phyloP scores from a whole-genome alignment of 2,797 vertebrate species.

The Trichosurus vulpecula region DNA sequence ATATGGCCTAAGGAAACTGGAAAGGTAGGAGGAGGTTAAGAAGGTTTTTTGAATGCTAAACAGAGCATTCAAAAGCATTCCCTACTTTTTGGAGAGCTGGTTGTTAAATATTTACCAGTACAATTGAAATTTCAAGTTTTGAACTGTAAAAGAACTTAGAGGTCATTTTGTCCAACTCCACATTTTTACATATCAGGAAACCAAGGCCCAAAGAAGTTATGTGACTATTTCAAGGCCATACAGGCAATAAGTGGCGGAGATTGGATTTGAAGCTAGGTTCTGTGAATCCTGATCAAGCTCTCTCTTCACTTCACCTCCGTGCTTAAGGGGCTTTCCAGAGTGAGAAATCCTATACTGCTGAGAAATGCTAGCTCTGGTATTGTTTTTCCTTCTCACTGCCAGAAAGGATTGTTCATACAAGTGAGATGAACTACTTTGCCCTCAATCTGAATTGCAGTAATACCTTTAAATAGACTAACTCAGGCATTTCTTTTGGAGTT shows the following conservation, averaged over 20 bases:
- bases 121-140: too few relatives aligned
- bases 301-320: background rate
- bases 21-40: background rate
- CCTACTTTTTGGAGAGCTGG: too few relatives aligned
- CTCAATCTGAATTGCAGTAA: background rate
- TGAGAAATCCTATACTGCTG: background rate
- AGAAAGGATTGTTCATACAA: background rate
- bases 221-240: background rate
- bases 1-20: too few relatives aligned
- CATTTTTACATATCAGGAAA: background rate
- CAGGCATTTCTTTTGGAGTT: background rate
- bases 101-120: too few relatives aligned
- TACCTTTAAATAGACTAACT: slow-evolving; percentile 1
- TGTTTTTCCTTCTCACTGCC: background rate
- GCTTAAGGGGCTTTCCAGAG: too few relatives aligned
- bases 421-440: background rate
- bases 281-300: background rate
- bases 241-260: background rate
- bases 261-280: background rate
- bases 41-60: background rate
- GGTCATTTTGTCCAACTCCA: background rate
- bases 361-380: background rate
- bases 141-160: background rate
- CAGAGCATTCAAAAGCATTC: too few relatives aligned
- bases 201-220: background rate